Percentiles rank a stretch among this genome's conserved stretches.
Conservation (phyloP, 2,113 vertebrate genomes). For the Elephantulus edwardii region DNA sequence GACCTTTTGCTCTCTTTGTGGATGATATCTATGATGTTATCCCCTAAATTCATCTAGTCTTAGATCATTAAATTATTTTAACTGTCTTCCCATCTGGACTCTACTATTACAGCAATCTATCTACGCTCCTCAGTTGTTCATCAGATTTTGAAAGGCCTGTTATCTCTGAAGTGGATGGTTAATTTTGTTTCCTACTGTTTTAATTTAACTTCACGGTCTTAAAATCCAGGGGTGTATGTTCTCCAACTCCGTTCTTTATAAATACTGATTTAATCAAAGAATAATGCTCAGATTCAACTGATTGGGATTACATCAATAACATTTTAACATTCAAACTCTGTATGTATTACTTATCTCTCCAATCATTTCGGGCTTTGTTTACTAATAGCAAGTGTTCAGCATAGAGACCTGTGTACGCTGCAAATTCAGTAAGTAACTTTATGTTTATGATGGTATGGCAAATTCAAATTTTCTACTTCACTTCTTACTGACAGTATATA, state of each 20-base stretch:
- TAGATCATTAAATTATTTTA: too few relatives aligned
- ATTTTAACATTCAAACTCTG: background rate
- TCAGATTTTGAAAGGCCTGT: too few relatives aligned
- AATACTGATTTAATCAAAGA: constrained; percentile 16
- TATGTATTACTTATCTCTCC: background rate
- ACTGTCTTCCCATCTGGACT: too few relatives aligned
- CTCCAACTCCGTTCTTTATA: background rate
- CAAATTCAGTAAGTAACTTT: background rate
- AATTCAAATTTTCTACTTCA: background rate
- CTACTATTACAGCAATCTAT: too few relatives aligned
- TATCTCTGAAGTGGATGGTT: too few relatives aligned
- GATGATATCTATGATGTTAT: too few relatives aligned
- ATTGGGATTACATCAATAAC: background rate
- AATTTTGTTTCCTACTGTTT: too few relatives aligned
- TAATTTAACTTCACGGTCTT: too few relatives aligned
- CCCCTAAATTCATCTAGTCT: too few relatives aligned
- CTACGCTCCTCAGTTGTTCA: too few relatives aligned
- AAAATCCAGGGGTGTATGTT: background rate
- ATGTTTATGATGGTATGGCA: background rate
- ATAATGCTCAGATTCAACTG: background rate
- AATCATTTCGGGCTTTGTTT: background rate
- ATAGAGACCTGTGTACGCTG: background rate
- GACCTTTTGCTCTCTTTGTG: too few relatives aligned
- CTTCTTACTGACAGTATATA: background rate
- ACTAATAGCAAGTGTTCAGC: background rate